These are phyloP conservation scores for Lottia gigantea DNA, from an alignment of 2,888 invertebrate genomes.

Conservation along the genomic window DNA sequence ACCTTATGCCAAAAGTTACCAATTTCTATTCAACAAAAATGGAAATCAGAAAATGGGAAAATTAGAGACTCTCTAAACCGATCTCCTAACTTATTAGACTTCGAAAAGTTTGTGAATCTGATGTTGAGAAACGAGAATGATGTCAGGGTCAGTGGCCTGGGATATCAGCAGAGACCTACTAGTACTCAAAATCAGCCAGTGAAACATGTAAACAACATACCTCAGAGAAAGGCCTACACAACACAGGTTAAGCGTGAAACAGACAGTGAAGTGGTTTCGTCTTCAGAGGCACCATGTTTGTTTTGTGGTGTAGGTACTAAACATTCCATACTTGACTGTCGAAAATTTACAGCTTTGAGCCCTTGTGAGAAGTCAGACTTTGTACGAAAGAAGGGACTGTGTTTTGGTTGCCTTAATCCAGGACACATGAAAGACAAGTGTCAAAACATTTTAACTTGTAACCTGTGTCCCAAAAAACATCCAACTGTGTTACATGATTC, in stretches of 20 bases:
- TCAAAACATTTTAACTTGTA: not conserved
- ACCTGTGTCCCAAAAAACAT: not conserved
- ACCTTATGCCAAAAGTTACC: not conserved
- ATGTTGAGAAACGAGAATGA: not conserved
- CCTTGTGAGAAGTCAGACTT: not conserved
- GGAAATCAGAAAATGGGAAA: not conserved
- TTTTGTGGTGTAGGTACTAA: not conserved
- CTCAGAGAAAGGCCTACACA: not conserved
- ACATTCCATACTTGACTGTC: not conserved
- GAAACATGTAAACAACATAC: not conserved
- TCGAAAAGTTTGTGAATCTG: not conserved
- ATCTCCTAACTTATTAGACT: not conserved
- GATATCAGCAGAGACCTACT: not conserved
- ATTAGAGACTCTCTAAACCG: not conserved
- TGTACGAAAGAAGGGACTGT: not conserved
- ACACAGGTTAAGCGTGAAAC: not conserved
- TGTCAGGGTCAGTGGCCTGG: not conserved
- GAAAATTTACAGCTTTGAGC: not conserved
- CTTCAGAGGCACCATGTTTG: not conserved
- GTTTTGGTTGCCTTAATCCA: not conserved
- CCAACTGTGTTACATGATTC: not conserved
- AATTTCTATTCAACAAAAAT: not conserved
- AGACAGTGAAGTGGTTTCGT: too few relatives aligned
- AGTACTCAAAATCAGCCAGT: not conserved
- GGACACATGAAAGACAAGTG: not conserved